Base-by-base conservation (phyloP, 1,140 invertebrate genomes). In the Drosophila tropicalis region DNA sequence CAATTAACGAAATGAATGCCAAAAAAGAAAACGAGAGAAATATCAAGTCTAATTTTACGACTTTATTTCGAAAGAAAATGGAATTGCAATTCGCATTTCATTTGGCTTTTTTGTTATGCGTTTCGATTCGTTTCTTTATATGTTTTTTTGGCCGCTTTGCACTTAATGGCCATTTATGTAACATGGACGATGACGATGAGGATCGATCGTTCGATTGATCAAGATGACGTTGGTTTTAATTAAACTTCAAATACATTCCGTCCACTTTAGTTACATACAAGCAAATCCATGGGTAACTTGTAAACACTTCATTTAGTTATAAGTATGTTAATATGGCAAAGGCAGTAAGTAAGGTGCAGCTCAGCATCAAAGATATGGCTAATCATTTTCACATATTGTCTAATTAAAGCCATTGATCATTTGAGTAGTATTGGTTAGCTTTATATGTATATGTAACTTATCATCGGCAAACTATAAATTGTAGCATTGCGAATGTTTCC, bases 321-420 rank as follows among this genome's bases (percentile, higher is more conserved):
- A 3, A 7, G 40, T 44, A 44, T 44, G 60, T 61, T 22, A 39
- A 39, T 36, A 15, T 34, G 25, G 32, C 12, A 13, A 12, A 19
- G 44, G 36, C 10, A 13, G 17, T 58, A 61, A n/a, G 41, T 58
- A 58, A 58, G 56, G 56, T 58, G 56, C 56, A 58, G 56, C 40
- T 25, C 19, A 51, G 36, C 36, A 13, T 39, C 7, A 51, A 15
- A 32, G 29, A 51, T 19, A 51, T 9, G 12, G 17, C 9, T 51
- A 51, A 51, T 19, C 44, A 12, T 51, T 51, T 51, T 64, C 32
- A 13, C 40, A 10, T 62, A 63, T 86, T 87, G 83, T 44, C 67
- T 82, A 86, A 87, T 86, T 86, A 74, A 41, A 56, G 57, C 66
- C 67, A 86, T 87, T 82, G 83, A 86, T 87, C 58, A 55, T 12